phyloP scores from a whole-genome alignment of 2,797 vertebrate species.

The Gastrophryne carolinensis region DNA sequence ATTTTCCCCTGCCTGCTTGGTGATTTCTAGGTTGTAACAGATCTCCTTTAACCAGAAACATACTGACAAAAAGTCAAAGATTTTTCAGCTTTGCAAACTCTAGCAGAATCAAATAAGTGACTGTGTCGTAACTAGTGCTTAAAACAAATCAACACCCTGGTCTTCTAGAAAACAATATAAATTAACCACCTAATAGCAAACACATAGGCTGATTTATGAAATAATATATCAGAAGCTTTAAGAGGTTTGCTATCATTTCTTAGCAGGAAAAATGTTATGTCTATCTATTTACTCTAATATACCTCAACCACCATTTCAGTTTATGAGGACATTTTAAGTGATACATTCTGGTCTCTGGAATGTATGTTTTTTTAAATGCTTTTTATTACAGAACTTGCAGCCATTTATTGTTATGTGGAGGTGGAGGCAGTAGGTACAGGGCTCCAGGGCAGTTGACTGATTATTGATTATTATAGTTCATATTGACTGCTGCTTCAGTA shows the following conservation, averaged over 20 bases:
- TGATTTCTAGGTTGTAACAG: conserved; percentile 1
- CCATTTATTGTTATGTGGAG: no score
- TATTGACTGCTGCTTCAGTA: no score
- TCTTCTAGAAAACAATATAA: conserved; percentile 9
- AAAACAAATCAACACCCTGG: conserved; percentile 15
- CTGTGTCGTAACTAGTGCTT: conserved; percentile 2
- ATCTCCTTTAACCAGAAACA: conserved; percentile 7
- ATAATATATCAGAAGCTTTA: not conserved
- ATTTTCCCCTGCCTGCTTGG: not conserved
- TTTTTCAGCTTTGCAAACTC: conserved; percentile 15
- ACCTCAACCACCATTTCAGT: no score
- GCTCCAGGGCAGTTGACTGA: no score
- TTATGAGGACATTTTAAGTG: no score
- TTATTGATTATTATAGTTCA: no score
- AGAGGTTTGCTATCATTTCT: not conserved
- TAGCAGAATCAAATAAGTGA: not conserved
- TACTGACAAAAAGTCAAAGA: conserved; percentile 23
- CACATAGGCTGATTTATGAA: not conserved
- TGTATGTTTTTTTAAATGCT: no score
- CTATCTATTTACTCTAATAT: no score
- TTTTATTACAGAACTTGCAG: no score
- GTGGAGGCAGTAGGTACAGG: no score
- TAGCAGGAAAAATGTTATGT: not conserved
- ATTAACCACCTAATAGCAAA: not conserved
- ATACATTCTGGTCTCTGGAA: no score